Evolutionary conservation across 2,888 invertebrate species (phyloP).

Genomic region (Melitaea athalia): DNA sequence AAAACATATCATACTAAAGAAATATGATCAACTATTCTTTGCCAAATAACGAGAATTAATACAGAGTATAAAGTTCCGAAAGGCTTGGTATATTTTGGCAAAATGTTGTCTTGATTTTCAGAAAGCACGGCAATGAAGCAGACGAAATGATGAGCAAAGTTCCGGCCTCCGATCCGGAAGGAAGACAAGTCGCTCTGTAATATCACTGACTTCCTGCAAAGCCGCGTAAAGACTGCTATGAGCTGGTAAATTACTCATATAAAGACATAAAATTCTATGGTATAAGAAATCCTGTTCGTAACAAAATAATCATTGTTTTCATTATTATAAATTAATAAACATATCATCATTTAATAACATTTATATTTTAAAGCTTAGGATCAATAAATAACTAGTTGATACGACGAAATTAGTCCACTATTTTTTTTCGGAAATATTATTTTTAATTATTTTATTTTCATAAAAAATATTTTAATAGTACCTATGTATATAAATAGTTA

Average conservation of each 20-base stretch:
- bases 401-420: too few species aligned
- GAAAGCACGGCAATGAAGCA: conserved; percentile 26
- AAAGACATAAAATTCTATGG: conserved; percentile 11
- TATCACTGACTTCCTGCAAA: conserved; percentile 31
- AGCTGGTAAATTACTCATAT: conserved; percentile 16
- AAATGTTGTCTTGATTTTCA: conserved; percentile 22
- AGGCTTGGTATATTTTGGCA: conserved; percentile 14
- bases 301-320: neutral
- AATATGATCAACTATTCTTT: neutral
- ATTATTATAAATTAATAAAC: neutral
- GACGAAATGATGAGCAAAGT: conserved; percentile 32
- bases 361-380: too few species aligned
- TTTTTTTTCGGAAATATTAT: too few species aligned
- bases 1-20: neutral
- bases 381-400: too few species aligned
- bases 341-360: neutral
- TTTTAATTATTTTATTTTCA: too few species aligned
- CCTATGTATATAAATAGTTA: too few species aligned
- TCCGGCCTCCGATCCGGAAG: conserved; percentile 29
- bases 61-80: conserved; percentile 17
- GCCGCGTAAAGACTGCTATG: conserved; percentile 15
- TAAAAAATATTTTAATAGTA: too few species aligned
- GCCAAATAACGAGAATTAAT: conserved; percentile 7
- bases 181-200: conserved; percentile 31
- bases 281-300: neutral